Evolutionary conservation across 1,140 invertebrate species (phyloP), one percentile per base, ranked within the genome.

Genomic region (Drosophila eugracilis): DNA sequence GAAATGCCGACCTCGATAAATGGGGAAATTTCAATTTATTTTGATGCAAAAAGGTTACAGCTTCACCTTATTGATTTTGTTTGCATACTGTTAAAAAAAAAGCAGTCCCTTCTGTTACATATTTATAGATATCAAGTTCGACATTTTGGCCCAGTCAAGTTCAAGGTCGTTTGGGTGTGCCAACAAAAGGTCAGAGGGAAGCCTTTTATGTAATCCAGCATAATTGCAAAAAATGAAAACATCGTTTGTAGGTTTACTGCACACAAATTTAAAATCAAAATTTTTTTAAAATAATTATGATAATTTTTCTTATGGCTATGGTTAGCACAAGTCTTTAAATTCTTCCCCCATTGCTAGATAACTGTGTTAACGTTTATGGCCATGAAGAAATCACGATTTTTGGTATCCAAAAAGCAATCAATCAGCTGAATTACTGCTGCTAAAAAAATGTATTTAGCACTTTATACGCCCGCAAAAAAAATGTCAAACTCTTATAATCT

Each of bases 1-100:
- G 47, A 60, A 72, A 45, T 52, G 34, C 19, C 28, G 55, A 71
- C 54, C 65, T 39, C 39, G 30, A 44, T 37, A 39, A 50, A 47
- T 47, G n/a, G 7, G 15, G 15, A 65, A 66, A 63, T 66, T 63
- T 49, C 32, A 7, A 24, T 42, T 19, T 58, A 41, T 9, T 41
- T 15, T 3, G 4, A 15, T 54, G 5, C 6, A 26, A 12, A 19
- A 3, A 14, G 3, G 5, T 42, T 39, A 30, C 55, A 45, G 15
- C 55, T 54, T 58, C 28, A n/a, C 1, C 22, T 15, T 62, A 65
- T 62, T 62, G 60, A 62, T 62, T 65, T 65, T 65, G 26, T 30
- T 28, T 19, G 4, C 7, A 1, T 1, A n/a, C n/a, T 24, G 36
- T 12, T 14, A 10, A 55, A 28, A 37, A 17, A 28, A 36, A 21